A percentile compares a stretch with the other conserved stretches of the same genome.
These are phyloP conservation scores for Parapristionchus giblindavisi DNA, from an alignment of 2,888 invertebrate species.

Conservation along the genomic window DNA sequence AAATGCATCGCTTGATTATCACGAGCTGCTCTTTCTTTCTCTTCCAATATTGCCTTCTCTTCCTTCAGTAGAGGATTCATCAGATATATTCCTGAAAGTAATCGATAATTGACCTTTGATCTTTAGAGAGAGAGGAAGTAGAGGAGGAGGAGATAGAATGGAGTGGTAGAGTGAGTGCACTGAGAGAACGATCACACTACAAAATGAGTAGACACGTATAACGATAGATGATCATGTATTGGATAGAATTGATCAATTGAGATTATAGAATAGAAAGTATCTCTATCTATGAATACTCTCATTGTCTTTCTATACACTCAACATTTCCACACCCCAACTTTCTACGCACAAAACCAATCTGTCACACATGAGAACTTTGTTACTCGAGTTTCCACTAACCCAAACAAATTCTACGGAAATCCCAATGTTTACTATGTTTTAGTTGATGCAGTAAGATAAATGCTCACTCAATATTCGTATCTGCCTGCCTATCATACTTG, in stretches of 20 bases:
- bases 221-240: constrained; percentile 1
- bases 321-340: background rate
- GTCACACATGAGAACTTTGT: too few relatives aligned
- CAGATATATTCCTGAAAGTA: constrained; percentile 28
- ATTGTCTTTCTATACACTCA: background rate
- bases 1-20: background rate
- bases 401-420: too few relatives aligned
- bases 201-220: constrained; percentile 15
- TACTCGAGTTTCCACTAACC: too few relatives aligned
- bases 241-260: too few relatives aligned
- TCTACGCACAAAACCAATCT: too few relatives aligned
- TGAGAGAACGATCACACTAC: background rate
- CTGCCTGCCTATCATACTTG: too few relatives aligned
- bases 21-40: background rate
- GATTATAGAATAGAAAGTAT: too few relatives aligned
- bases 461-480: too few relatives aligned
- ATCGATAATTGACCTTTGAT: background rate
- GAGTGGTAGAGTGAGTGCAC: too few relatives aligned
- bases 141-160: background rate
- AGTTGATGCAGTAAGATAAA: too few relatives aligned
- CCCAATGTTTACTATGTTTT: too few relatives aligned
- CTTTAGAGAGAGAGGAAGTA: background rate
- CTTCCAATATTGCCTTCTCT: constrained; percentile 6
- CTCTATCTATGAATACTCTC: constrained; percentile 11
- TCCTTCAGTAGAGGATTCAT: constrained; percentile 10